Conservation (phyloP, 2,888 invertebrate species). For the Clostera curtula region DNA sequence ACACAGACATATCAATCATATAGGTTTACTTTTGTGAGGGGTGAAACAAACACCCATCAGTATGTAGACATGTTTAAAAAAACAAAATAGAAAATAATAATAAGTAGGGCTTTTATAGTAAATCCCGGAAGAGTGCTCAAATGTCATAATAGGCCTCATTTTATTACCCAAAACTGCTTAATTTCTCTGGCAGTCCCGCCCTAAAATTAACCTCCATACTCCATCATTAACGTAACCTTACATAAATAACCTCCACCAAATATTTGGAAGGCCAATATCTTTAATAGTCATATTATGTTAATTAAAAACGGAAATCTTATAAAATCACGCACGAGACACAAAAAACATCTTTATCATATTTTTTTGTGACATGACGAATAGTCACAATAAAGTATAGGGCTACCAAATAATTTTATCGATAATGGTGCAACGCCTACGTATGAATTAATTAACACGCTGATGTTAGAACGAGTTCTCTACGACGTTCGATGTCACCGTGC, state of each 20-base stretch:
- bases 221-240: constrained; percentile 2
- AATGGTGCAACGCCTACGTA: constrained; percentile 64
- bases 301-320: constrained; percentile 35
- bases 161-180: constrained; percentile 1
- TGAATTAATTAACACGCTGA: constrained; percentile 68
- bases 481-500: constrained; percentile 50
- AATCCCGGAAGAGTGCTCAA: too few relatives aligned
- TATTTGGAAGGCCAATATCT: constrained; percentile 26
- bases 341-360: constrained; percentile 51
- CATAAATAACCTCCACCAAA: constrained; percentile 20
- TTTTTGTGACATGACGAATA: constrained; percentile 50
- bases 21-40: too few relatives aligned
- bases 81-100: too few relatives aligned
- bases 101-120: too few relatives aligned
- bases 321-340: constrained; percentile 35
- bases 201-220: constrained; percentile 7
- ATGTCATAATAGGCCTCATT: constrained; percentile 2
- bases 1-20: too few relatives aligned
- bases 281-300: constrained; percentile 29
- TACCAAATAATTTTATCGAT: constrained; percentile 67
- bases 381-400: constrained; percentile 59
- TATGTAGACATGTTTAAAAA: too few relatives aligned
- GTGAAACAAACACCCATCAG: too few relatives aligned
- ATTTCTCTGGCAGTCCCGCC: constrained; percentile 1
- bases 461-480: constrained; percentile 59